These are phyloP conservation scores for Blastobasis adustella DNA, from an alignment of 2,888 invertebrate species.

Conservation along the genomic window DNA sequence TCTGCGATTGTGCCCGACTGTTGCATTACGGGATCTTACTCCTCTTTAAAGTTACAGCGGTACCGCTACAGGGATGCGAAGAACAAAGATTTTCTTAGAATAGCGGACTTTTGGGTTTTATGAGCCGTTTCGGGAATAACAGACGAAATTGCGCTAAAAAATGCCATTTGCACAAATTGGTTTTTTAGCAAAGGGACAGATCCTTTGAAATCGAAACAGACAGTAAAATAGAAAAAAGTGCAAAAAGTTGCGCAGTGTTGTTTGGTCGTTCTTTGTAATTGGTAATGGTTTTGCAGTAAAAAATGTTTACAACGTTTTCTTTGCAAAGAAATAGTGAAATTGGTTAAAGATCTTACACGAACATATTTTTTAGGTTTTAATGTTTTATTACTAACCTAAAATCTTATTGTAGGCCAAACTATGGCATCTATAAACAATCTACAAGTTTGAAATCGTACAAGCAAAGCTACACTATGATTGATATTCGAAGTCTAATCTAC, in stretches of 20 bases:
- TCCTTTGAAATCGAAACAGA: slow-evolving; percentile 24
- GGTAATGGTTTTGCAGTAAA: neutral
- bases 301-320: too few species aligned
- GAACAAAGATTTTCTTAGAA: slow-evolving; percentile 29
- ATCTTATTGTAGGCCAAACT: too few species aligned
- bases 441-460: too few species aligned
- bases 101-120: slow-evolving; percentile 37
- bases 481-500: too few species aligned
- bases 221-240: slow-evolving; percentile 30
- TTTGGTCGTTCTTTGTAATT: neutral
- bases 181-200: slow-evolving; percentile 15
- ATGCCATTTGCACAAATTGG: slow-evolving; percentile 60
- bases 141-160: slow-evolving; percentile 41
- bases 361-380: too few species aligned
- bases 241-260: slow-evolving; percentile 25
- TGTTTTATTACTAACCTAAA: too few species aligned
- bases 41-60: slow-evolving; percentile 19
- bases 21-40: neutral
- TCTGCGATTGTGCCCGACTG: slow-evolving; percentile 46
- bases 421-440: too few species aligned
- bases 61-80: slow-evolving; percentile 22
- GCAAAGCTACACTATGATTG: too few species aligned
- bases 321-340: too few species aligned
- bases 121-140: slow-evolving; percentile 34
- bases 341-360: too few species aligned